phyloP scores from a whole-genome alignment of 2,113 vertebrate genomes.

The Cyprichromis sp. region DNA sequence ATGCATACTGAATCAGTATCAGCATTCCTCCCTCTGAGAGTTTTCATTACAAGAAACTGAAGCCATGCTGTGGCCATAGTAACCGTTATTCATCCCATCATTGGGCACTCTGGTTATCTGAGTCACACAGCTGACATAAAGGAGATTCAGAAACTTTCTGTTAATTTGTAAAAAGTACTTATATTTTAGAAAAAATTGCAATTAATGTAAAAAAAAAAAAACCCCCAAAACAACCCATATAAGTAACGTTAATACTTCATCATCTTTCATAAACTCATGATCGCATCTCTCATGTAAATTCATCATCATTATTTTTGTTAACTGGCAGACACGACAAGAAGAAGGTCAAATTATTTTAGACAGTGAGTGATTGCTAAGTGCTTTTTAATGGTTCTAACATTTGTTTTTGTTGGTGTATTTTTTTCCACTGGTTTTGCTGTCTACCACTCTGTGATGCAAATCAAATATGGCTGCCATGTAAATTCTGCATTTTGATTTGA shows the following conservation, averaged over 20 bases:
- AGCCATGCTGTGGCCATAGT: neutral
- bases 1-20: neutral
- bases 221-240: neutral
- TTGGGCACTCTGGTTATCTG: neutral
- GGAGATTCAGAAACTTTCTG: neutral
- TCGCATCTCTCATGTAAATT: neutral
- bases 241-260: neutral
- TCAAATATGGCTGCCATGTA: constrained; percentile 31
- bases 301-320: neutral
- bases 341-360: neutral
- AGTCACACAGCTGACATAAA: neutral
- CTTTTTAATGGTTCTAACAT: neutral
- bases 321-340: neutral
- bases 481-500: constrained; percentile 49
- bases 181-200: neutral
- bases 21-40: neutral
- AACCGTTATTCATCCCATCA: neutral
- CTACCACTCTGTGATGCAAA: neutral
- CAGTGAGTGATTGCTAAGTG: neutral
- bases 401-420: neutral
- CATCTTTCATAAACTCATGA: neutral
- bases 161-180: neutral
- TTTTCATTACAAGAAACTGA: neutral
- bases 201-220: neutral
- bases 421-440: neutral